Evolutionary conservation across 2,113 vertebrate species (phyloP).

Genomic region (Gambusia affinis): DNA sequence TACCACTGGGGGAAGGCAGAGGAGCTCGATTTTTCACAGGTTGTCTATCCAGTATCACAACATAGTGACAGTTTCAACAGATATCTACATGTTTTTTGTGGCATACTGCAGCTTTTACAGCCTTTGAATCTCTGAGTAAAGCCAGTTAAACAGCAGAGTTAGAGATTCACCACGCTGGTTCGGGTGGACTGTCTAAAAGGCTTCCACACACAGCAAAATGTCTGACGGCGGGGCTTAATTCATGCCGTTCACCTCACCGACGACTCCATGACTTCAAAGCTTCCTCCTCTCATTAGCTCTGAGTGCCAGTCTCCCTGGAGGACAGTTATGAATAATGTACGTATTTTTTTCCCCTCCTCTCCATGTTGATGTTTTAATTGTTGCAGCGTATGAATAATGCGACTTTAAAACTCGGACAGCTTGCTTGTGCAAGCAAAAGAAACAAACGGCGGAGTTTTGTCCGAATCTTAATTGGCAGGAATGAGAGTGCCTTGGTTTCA

Average conservation of each 20-base stretch:
- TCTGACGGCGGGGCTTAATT: slow-evolving; percentile 65
- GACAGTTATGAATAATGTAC: slow-evolving; percentile 74
- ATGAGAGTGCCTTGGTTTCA: slow-evolving; percentile 3
- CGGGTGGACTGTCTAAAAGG: slow-evolving; percentile 45
- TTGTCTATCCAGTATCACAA: too few relatives aligned
- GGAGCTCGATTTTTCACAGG: too few relatives aligned
- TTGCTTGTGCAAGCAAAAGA: slow-evolving; percentile 10
- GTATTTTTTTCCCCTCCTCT: slow-evolving; percentile 37
- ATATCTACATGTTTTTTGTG: too few relatives aligned
- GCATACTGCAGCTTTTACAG: too few relatives aligned
- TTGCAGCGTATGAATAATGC: slow-evolving; percentile 65
- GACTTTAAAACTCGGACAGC: slow-evolving; percentile 37
- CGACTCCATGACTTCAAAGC: slow-evolving; percentile 73
- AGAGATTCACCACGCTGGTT: slow-evolving; percentile 17
- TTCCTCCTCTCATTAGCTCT: slow-evolving; percentile 70
- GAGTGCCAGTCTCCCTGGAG: slow-evolving; percentile 65
- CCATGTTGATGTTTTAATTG: slow-evolving; percentile 76
- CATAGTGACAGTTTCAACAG: too few relatives aligned
- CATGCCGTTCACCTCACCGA: slow-evolving; percentile 58
- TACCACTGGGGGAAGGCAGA: too few relatives aligned
- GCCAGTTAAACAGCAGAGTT: slow-evolving; percentile 11
- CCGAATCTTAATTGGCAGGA: slow-evolving; percentile 31
- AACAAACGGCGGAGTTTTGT: slow-evolving; percentile 34
- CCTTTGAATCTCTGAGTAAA: slow-evolving; percentile 28
- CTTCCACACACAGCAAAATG: slow-evolving; percentile 36